Evolutionary conservation across 2,113 vertebrate genomes (phyloP).

Genomic region (Sprattus sprattus): DNA sequence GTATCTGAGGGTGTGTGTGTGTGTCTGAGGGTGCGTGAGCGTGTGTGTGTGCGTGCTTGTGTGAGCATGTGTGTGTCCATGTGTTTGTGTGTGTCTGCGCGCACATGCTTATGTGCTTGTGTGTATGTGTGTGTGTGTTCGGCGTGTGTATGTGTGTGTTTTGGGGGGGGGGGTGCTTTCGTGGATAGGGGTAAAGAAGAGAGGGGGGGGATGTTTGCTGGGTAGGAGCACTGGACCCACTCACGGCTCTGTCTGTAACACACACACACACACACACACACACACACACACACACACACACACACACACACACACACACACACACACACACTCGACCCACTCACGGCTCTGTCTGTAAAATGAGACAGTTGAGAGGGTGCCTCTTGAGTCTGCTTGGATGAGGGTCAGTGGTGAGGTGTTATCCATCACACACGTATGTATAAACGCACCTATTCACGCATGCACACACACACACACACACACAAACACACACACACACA

Average conservation of each 20-base stretch:
- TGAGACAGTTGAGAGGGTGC: background rate
- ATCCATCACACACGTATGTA: background rate
- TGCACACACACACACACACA: background rate
- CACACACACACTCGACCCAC: background rate
- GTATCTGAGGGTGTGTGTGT: background rate
- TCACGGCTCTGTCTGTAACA: no score
- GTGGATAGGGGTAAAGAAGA: background rate
- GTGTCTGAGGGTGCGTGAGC: background rate
- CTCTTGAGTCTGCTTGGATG: background rate
- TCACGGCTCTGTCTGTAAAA: constrained; percentile 8
- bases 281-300: no score
- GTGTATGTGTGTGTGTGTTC: background rate
- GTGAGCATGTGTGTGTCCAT: no score
- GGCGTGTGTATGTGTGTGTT: background rate
- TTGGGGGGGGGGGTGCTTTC: background rate
- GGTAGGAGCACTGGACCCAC: background rate
- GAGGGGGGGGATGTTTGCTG: background rate
- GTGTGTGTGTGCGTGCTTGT: background rate
- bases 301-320: no score
- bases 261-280: no score
- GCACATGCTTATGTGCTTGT: background rate
- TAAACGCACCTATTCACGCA: background rate
- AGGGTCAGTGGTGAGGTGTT: background rate
- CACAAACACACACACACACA: constrained; percentile 26
- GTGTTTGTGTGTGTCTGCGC: no score